A percentile compares a stretch with the other conserved stretches of the same genome.
Evolutionary conservation across 2,888 invertebrate species (phyloP).

Genomic region (Molorchus minor): DNA sequence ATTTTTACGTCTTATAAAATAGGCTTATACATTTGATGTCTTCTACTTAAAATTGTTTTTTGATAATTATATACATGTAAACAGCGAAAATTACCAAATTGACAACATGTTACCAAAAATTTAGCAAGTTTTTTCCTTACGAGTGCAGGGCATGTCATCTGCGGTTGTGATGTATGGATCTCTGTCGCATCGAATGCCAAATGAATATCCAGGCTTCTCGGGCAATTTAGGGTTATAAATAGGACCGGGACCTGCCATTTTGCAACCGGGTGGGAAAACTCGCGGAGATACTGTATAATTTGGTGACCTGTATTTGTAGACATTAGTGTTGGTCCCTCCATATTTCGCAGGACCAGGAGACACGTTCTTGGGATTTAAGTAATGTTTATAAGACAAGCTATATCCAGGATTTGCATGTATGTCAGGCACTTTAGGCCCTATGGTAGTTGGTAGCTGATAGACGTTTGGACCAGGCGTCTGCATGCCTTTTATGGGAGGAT

Average conservation of each 20-base stretch:
- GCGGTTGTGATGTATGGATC: constrained; percentile 69
- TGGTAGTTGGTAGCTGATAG: constrained; percentile 65
- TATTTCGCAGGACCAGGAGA: constrained; percentile 64
- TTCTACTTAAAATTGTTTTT: too few relatives aligned
- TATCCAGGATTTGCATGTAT: constrained; percentile 63
- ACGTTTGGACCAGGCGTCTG: constrained; percentile 70
- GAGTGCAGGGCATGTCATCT: constrained; percentile 60
- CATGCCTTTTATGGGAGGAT: constrained; percentile 46
- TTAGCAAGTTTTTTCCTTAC: constrained; percentile 18
- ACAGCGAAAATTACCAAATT: too few relatives aligned
- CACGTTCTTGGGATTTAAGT: constrained; percentile 24
- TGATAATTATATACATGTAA: too few relatives aligned
- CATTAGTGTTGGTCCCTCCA: constrained; percentile 45
- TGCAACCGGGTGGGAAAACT: constrained; percentile 33
- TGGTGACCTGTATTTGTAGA: constrained; percentile 53
- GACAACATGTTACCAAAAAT: background rate
- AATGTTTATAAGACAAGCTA: constrained; percentile 60
- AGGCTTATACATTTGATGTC: too few relatives aligned
- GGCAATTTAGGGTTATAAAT: constrained; percentile 52
- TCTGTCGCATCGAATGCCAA: constrained; percentile 69
- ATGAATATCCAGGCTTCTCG: constrained; percentile 64
- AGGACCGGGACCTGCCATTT: constrained; percentile 41
- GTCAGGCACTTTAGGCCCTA: constrained; percentile 66
- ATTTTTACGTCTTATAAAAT: too few relatives aligned
- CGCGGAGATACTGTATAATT: constrained; percentile 52